Evolutionary conservation across 1,140 invertebrate species (phyloP), one percentile per base, ranked within the genome.

Genomic region (Drosophila elegans): DNA sequence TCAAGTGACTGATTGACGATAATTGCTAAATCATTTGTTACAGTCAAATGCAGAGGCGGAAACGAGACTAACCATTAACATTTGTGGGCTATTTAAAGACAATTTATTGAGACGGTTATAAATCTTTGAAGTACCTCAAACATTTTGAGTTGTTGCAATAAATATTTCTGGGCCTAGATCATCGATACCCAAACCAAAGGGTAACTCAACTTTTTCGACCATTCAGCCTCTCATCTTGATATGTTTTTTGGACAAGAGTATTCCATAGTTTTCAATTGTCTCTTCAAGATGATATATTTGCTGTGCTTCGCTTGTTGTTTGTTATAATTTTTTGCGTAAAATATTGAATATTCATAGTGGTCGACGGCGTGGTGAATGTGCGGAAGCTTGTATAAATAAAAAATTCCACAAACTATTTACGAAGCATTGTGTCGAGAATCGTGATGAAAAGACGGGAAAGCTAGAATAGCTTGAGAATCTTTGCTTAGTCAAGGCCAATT

Each of bases 281-380:
- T 62, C 21, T 16, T 34, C 34, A 62, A 57, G 38, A 53, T 76
- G 48, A 77, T 66, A 53, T 66, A 56, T 80, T 72, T 80, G 73
- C 56, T 51, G 5, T 38, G 52, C 51, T 34, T 44, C 39, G 75
- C 25, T 27, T 53, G 48, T 48, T 48, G 32, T 49, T 62, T 63
- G 60, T 75, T 64, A 64, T 83, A 62, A 53, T 59, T 79, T 89
- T 89, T 77, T 76, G 59, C 80, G 72, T 83, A 74, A 79, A 80
- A 80, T 83, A 86, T 86, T 86, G 75, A 86, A 86, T 89, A 86
- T 86, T 89, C 78, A 84, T 84, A 69, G 69, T 80, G 82, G 55
- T 53, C 32, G 51, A 44, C 34, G 32, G 45, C 32, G 55, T 49
- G 63, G 83, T 89, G 80, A 88, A 88, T 88, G 83, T 88, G 80